phyloP scores from a whole-genome alignment of 2,113 vertebrate species.

The Herpetotheres cachinnans region DNA sequence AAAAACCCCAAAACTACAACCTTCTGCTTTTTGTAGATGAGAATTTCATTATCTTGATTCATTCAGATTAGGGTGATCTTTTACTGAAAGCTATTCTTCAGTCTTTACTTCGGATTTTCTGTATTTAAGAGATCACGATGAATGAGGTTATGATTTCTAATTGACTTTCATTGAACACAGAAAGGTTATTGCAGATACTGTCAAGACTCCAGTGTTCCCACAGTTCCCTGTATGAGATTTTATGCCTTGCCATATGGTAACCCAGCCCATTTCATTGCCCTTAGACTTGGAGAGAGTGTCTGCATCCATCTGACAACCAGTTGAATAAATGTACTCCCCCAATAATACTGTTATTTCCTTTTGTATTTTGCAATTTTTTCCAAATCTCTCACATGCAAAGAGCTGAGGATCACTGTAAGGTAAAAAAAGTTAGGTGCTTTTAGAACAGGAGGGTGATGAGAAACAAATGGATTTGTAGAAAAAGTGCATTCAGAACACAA shows the following conservation, averaged over 20 bases:
- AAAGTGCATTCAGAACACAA: neutral
- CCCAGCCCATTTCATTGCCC: neutral
- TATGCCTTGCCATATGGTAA: neutral
- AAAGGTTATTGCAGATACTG: conserved; percentile 1
- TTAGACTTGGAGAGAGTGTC: neutral
- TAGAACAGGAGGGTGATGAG: neutral
- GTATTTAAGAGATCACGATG: neutral
- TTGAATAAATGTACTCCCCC: neutral
- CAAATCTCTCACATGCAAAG: neutral
- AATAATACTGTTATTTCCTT: neutral
- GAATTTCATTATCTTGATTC: neutral
- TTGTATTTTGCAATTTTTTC: neutral
- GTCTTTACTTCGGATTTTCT: neutral
- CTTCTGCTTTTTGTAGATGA: neutral
- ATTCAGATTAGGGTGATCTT: neutral
- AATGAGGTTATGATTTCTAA: conserved; percentile 4
- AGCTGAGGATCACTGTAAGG: neutral
- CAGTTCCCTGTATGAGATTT: neutral
- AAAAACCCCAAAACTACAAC: neutral
- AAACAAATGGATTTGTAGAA: neutral
- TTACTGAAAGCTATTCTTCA: neutral
- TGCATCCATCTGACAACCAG: neutral
- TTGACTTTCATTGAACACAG: conserved; percentile 8
- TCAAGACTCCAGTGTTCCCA: conserved; percentile 8
- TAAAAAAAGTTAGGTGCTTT: neutral